These are phyloP conservation scores for Hirtodrosophila cameraria DNA, from an alignment of 2,888 invertebrate genomes.

Conservation along the genomic window DNA sequence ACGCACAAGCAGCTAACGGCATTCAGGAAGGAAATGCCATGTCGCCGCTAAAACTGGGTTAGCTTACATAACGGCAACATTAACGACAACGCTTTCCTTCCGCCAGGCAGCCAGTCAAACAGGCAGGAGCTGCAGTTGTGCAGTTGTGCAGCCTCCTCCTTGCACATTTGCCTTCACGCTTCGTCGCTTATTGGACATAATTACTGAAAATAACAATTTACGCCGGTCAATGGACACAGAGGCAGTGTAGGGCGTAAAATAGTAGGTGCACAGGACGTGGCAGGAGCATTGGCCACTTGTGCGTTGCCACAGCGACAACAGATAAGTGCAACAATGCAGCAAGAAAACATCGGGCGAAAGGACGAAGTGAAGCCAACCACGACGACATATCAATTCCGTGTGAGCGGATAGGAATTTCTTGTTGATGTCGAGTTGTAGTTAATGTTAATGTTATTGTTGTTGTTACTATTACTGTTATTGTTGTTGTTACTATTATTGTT, in stretches of 20 bases:
- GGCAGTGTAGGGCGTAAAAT: neutral
- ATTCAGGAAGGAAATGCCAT: constrained; percentile 71
- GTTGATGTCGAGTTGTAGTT: constrained; percentile 43
- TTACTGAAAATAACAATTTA: constrained; percentile 78
- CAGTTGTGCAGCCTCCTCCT: constrained; percentile 5
- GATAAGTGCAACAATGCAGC: constrained; percentile 71
- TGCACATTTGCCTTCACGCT: constrained; percentile 52
- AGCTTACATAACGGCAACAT: constrained; percentile 76
- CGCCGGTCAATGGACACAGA: constrained; percentile 35
- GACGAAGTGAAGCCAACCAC: constrained; percentile 21
- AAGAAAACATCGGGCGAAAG: constrained; percentile 1
- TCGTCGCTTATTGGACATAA: constrained; percentile 76
- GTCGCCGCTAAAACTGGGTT: constrained; percentile 78
- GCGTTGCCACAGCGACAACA: constrained; percentile 65
- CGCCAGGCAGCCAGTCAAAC: constrained; percentile 23
- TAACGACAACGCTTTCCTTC: constrained; percentile 76
- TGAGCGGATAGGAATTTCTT: constrained; percentile 62
- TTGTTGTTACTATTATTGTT: constrained; percentile 3
- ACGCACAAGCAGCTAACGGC: constrained; percentile 48
- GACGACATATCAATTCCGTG: constrained; percentile 73
- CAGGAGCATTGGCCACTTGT: constrained; percentile 54
- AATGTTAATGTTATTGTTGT: constrained; percentile 23
- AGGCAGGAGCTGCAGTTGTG: constrained; percentile 7
- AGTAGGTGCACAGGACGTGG: neutral
- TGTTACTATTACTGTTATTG: constrained; percentile 1